Evolutionary conservation across 2,113 vertebrate genomes (phyloP).

Genomic region (Gopherus evgoodei): DNA sequence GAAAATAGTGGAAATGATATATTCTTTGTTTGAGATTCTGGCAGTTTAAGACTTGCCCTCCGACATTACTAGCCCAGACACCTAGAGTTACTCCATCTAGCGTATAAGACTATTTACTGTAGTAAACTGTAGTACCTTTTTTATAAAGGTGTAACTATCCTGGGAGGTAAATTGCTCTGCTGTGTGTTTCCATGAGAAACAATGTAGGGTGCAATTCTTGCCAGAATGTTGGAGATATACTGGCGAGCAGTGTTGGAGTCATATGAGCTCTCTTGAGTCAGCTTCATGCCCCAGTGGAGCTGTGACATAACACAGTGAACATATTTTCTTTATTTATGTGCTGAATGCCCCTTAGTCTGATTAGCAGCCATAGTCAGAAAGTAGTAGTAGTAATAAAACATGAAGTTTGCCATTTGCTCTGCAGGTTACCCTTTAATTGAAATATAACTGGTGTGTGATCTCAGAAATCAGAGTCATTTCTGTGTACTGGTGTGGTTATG

Average conservation of each 20-base stretch:
- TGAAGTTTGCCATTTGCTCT: constrained; percentile 16
- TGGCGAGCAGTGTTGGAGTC: neutral
- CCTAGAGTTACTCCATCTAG: neutral
- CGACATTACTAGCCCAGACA: neutral
- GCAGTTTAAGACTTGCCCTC: neutral
- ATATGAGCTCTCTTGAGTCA: neutral
- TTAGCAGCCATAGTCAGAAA: neutral
- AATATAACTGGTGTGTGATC: neutral
- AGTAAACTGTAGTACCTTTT: neutral
- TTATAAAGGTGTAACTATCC: neutral
- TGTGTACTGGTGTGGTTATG: neutral
- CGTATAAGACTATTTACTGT: neutral
- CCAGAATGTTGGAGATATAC: rapidly evolving
- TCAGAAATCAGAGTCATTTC: constrained; percentile 8
- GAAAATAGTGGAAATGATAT: neutral
- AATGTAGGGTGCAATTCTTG: neutral
- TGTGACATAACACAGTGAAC: neutral
- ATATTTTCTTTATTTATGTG: neutral
- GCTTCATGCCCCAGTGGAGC: neutral
- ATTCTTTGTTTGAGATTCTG: neutral
- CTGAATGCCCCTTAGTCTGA: constrained; percentile 1
- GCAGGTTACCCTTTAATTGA: constrained; percentile 15
- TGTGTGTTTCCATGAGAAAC: neutral
- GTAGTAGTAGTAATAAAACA: neutral
- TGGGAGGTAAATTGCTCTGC: neutral